Conservation (phyloP, 1,140 invertebrate species). For the Drosophila kikkawai region DNA sequence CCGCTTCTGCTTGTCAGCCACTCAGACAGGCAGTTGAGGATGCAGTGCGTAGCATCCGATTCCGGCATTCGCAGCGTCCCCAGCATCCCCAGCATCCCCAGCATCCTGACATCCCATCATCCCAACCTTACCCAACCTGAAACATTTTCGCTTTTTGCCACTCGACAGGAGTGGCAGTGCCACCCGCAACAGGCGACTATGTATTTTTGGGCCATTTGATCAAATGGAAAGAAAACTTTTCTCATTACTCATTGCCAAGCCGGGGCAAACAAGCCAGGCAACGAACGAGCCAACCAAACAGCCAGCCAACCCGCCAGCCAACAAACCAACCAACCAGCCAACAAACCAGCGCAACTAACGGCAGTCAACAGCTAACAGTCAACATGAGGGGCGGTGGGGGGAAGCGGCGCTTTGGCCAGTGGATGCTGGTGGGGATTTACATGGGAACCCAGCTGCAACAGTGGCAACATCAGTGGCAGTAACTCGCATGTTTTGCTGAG, state of each 20-base stretch:
- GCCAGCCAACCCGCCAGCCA: slow-evolving; percentile 11
- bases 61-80: neutral
- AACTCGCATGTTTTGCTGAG: slow-evolving; percentile 71
- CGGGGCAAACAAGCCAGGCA: slow-evolving; percentile 63
- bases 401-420: slow-evolving; percentile 4
- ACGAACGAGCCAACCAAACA: slow-evolving; percentile 45
- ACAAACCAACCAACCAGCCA: slow-evolving; percentile 42
- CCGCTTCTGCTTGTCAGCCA: slow-evolving; percentile 31
- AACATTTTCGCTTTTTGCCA: slow-evolving; percentile 29
- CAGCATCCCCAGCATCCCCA: neutral
- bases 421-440: slow-evolving; percentile 67
- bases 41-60: slow-evolving; percentile 63
- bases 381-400: slow-evolving; percentile 35
- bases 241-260: slow-evolving; percentile 81
- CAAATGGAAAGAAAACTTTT: slow-evolving; percentile 82
- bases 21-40: slow-evolving; percentile 57
- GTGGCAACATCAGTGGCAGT: slow-evolving; percentile 55
- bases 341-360: slow-evolving; percentile 74
- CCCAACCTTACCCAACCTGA: slow-evolving; percentile 23
- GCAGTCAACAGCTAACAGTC: slow-evolving; percentile 81
- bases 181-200: slow-evolving; percentile 57
- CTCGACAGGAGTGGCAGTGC: slow-evolving; percentile 14
- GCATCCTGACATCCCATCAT: slow-evolving; percentile 31
- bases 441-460: slow-evolving; percentile 73
- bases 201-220: slow-evolving; percentile 80